Conservation (phyloP, 2,888 invertebrate species). For the Meloe dianella region DNA sequence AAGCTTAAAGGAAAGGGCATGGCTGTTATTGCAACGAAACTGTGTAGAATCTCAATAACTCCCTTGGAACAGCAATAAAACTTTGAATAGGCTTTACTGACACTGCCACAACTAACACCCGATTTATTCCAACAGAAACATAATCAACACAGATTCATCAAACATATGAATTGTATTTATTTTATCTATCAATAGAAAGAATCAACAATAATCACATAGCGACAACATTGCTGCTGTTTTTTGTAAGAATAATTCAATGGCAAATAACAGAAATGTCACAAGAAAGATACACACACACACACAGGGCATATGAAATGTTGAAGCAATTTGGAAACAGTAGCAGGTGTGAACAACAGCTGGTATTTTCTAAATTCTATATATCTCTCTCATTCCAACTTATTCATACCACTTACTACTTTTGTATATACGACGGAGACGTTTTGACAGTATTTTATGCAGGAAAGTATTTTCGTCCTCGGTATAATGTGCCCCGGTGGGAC, state of each 20-base stretch:
- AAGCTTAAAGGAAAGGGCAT: conserved; percentile 1
- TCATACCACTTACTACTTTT: not conserved
- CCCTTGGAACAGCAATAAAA: too few species aligned
- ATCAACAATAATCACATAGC: conserved; percentile 4
- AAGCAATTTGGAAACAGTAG: conserved; percentile 29
- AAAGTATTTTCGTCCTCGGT: conserved; percentile 1
- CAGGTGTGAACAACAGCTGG: conserved; percentile 34
- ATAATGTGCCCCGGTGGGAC: not conserved
- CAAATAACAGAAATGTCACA: not conserved
- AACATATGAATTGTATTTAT: not conserved
- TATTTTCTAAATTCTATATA: conserved; percentile 13
- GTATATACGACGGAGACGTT: not conserved
- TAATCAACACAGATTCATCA: too few species aligned
- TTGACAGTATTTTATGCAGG: not conserved
- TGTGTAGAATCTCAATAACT: conserved; percentile 22
- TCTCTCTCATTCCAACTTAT: not conserved
- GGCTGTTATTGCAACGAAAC: conserved; percentile 19
- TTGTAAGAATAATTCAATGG: not conserved
- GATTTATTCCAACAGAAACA: too few species aligned
- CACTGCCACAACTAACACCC: too few species aligned
- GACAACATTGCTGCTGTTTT: not conserved
- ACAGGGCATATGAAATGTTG: conserved; percentile 25
- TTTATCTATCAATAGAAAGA: not conserved
- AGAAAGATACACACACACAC: not conserved
- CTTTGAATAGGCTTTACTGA: too few species aligned